These are phyloP conservation scores for Steinernema carpocapsae DNA, from an alignment of 2,888 invertebrate species.

Conservation along the genomic window DNA sequence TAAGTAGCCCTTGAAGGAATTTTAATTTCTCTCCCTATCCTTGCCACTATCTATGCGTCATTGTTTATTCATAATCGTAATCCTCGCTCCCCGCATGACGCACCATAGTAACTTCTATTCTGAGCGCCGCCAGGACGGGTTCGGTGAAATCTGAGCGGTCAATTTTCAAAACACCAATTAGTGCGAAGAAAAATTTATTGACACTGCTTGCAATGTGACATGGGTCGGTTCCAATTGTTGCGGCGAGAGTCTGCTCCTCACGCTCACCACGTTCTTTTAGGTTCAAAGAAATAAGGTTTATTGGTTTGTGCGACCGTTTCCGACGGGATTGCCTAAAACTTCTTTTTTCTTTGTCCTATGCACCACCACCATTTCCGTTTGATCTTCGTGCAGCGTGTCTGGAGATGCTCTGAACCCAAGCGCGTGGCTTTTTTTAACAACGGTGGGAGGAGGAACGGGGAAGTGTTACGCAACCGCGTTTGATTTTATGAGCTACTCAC, in stretches of 20 bases:
- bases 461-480: background rate
- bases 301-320: background rate
- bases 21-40: too few relatives aligned
- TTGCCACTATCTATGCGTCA: background rate
- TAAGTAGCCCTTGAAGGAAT: too few relatives aligned
- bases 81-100: background rate
- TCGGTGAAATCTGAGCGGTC: slow-evolving; percentile 20
- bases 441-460: too few relatives aligned
- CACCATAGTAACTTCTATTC: background rate
- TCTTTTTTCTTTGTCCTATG: background rate
- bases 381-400: slow-evolving; percentile 1
- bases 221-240: slow-evolving; percentile 18
- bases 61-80: background rate
- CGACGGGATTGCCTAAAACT: too few relatives aligned
- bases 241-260: background rate
- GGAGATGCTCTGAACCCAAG: background rate
- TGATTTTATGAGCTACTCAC: background rate
- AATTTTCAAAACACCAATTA: slow-evolving; percentile 22
- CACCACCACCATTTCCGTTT: background rate
- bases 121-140: background rate
- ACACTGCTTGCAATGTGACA: background rate
- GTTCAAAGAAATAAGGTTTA: background rate
- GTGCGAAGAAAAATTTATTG: slow-evolving; percentile 9
- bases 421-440: background rate
- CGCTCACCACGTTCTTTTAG: background rate